Evolutionary conservation across 2,797 vertebrate species (phyloP).

Genomic region (Rhyacichthys aspro): DNA sequence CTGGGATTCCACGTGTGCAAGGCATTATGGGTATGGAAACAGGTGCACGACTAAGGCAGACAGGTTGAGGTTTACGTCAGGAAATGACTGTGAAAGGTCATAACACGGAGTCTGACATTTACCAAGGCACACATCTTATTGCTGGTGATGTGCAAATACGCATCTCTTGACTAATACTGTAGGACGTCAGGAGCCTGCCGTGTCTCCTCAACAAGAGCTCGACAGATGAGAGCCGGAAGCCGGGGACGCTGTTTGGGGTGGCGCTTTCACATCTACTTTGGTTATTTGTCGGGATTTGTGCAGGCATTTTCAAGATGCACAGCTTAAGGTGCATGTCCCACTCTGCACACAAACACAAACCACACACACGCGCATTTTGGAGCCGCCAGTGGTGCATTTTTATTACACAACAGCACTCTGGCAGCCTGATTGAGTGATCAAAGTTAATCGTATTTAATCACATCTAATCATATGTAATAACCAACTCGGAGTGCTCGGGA

Average conservation of each 20-base stretch:
- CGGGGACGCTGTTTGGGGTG: constrained; percentile 22
- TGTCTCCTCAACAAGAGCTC: constrained; percentile 6
- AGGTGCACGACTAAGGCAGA: constrained; percentile 56
- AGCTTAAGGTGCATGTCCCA: constrained; percentile 26
- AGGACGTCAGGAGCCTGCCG: neutral
- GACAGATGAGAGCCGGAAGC: constrained; percentile 5
- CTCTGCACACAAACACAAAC: neutral
- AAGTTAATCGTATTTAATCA: constrained; percentile 72
- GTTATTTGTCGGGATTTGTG: constrained; percentile 35
- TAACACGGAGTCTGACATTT: constrained; percentile 65
- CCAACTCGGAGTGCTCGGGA: constrained; percentile 54
- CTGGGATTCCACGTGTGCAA: neutral
- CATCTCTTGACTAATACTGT: neutral
- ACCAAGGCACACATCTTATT: constrained; percentile 43
- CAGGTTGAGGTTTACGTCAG: constrained; percentile 50
- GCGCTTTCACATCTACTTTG: constrained; percentile 23
- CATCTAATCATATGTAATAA: constrained; percentile 72
- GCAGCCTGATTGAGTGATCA: constrained; percentile 73
- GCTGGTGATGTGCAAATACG: neutral
- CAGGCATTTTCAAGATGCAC: constrained; percentile 25
- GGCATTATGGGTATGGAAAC: constrained; percentile 15
- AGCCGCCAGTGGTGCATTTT: constrained; percentile 58
- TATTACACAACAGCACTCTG: constrained; percentile 48
- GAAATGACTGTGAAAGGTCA: constrained; percentile 65
- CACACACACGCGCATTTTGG: constrained; percentile 40